phyloP scores from a whole-genome alignment of 2,797 vertebrate species.

The Furcifer pardalis region DNA sequence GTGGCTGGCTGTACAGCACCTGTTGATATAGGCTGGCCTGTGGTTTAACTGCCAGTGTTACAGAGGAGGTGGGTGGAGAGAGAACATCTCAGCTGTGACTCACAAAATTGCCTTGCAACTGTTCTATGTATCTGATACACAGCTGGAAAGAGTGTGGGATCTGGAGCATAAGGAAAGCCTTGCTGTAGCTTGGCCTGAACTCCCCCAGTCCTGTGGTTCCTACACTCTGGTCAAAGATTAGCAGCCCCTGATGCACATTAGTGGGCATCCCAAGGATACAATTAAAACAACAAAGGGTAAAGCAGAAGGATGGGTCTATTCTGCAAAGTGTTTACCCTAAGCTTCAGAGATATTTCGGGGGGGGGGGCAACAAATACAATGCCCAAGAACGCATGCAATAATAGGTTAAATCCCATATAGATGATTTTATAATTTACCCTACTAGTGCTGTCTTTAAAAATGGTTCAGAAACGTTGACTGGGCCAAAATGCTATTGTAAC shows the following conservation, averaged over 20 bases:
- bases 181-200: not conserved
- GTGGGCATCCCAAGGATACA: not conserved
- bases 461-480: too few relatives aligned
- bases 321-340: not conserved
- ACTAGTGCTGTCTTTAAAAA: too few relatives aligned
- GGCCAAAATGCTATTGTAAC: too few relatives aligned
- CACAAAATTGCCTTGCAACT: conserved; percentile 8
- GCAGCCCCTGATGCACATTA: not conserved
- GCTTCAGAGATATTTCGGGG: not conserved
- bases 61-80: not conserved
- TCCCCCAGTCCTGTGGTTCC: not conserved
- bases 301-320: not conserved
- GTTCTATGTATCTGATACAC: not conserved
- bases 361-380: not conserved
- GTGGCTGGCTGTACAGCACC: conserved; percentile 21
- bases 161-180: conserved; percentile 1
- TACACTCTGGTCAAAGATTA: not conserved
- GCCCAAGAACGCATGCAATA: not conserved
- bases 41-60: conserved; percentile 51
- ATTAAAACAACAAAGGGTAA: not conserved
- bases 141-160: not conserved
- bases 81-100: conserved; percentile 23
- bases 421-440: too few relatives aligned
- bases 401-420: too few relatives aligned
- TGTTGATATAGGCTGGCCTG: conserved; percentile 38